Conservation (phyloP, 1,140 invertebrate genomes). For the Cecropterus lyciades region DNA sequence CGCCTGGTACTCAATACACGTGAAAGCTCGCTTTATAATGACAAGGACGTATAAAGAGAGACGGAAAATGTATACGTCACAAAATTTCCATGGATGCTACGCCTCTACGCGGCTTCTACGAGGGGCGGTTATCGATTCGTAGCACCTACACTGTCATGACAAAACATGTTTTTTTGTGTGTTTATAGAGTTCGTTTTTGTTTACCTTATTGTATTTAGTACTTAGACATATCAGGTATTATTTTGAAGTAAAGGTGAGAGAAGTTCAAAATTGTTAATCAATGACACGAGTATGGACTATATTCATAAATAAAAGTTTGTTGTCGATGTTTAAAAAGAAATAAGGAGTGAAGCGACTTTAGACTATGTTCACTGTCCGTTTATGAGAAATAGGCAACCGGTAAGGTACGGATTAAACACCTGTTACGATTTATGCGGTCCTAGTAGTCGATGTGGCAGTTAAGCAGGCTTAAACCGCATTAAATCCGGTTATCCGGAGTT, state of each 20-base stretch:
- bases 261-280: no score
- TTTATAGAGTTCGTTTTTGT: conserved; percentile 4
- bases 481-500: conserved; percentile 51
- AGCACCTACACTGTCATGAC: conserved; percentile 6
- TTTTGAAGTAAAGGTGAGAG: no score
- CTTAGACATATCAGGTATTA: background rate
- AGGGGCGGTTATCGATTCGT: conserved; percentile 48
- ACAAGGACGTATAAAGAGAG: conserved; percentile 32
- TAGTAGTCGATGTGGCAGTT: conserved; percentile 73
- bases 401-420: conserved; percentile 54
- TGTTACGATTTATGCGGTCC: conserved; percentile 53
- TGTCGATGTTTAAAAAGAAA: no score
- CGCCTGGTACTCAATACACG: conserved; percentile 26
- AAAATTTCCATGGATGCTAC: conserved; percentile 36
- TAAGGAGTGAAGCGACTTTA: no score
- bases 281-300: no score
- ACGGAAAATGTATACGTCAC: conserved; percentile 34
- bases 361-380: no score
- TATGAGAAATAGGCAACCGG: no score
- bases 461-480: conserved; percentile 73
- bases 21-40: conserved; percentile 16
- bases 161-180: background rate
- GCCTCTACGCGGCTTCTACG: conserved; percentile 53
- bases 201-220: background rate
- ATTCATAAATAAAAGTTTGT: no score